Conservation (phyloP, 1,140 invertebrate species). For the Brachionus rotundiformis region DNA sequence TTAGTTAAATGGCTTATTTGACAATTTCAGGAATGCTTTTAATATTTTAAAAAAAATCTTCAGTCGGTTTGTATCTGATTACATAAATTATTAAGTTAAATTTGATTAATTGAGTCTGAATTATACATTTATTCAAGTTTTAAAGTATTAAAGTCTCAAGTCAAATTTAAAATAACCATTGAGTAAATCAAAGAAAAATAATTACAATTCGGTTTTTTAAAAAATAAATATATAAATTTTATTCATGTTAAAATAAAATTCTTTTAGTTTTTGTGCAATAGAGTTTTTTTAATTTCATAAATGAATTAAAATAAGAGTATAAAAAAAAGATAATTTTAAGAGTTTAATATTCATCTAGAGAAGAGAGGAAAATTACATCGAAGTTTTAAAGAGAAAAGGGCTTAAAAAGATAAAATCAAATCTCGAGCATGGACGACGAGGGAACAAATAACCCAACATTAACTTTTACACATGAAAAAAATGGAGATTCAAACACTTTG, state of each 20-base stretch:
- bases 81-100: no score
- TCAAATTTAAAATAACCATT: neutral
- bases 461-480: constrained; percentile 5
- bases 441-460: neutral
- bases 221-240: constrained; percentile 30
- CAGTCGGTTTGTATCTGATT: no score
- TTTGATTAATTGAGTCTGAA: no score
- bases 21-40: no score
- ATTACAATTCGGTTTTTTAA: constrained; percentile 19
- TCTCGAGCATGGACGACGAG: neutral
- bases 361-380: constrained; percentile 5
- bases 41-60: no score
- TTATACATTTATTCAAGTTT: neutral
- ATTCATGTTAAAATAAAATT: constrained; percentile 32
- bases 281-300: neutral
- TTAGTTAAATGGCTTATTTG: no score
- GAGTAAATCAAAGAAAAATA: neutral
- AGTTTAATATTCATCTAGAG: neutral
- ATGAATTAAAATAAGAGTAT: neutral
- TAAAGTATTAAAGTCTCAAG: neutral
- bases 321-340: neutral
- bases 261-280: neutral
- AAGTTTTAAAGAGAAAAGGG: neutral
- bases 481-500: neutral
- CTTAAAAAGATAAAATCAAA: neutral